Evolutionary conservation across 2,113 vertebrate species (phyloP), one percentile per base, ranked within the genome.

Genomic region (Albula glossodonta): DNA sequence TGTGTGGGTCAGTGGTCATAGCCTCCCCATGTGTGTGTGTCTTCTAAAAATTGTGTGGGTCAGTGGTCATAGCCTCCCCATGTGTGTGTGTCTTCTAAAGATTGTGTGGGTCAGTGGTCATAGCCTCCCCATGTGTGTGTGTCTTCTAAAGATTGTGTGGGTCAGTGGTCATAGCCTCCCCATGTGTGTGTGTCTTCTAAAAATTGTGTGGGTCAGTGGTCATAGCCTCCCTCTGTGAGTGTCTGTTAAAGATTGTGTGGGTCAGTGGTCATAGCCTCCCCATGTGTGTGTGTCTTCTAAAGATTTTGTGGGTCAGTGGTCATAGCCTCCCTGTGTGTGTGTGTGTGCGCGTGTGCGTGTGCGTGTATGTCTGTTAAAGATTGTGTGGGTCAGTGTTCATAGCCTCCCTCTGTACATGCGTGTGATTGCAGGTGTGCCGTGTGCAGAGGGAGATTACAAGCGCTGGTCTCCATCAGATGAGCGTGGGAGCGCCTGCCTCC

Each of bases 381-480:
- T 2, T 41, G 31, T 41, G 31, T 41, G 31, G 31, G 19, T 66
- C 17, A 66, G 60, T 22, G 56, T 8, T 60, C 56, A 1, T 4
- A 19, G 17, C 60, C 9, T 66, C 17, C 22, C 60, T 74, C 5
- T 74, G n/a, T 74, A 7, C 31, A 9, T 25, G 77, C 74, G 60
- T 81, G 10, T 84, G 8, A 78, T 41, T 52, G 6, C 90, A 99
- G 98, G 98, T 3, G 97, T 99, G 2, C 97, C 98, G 0, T 99
- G 98, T 92, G 95, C 96, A 0, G 97, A 99, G 83, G 97, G 96
- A 0, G 98, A 99, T 94, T 99, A 99, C 93, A 99, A 99, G 87
- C 96, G 93, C 83, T 99, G 98, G 98, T 99, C 98, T 0, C 98
- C 98, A 0, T 99, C 98, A 0, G 98, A 99, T 0, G 98, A 99